These are phyloP conservation scores for Crocallis elinguaria DNA, from an alignment of 2,888 invertebrate species.

Conservation along the genomic window DNA sequence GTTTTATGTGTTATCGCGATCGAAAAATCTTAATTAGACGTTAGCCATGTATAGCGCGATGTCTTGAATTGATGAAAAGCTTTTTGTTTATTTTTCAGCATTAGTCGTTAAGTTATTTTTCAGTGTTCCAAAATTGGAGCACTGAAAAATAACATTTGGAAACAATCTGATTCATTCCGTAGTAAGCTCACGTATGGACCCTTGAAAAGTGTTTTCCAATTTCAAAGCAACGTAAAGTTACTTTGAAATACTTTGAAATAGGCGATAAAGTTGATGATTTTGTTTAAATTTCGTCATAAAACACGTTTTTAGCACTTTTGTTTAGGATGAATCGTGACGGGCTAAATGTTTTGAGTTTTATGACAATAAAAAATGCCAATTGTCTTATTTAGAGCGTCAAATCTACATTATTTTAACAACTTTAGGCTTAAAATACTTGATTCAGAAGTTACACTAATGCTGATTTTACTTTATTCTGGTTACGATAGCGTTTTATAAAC, in stretches of 20 bases:
- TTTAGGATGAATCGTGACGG: slow-evolving; percentile 8
- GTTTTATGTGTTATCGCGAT: slow-evolving; percentile 17
- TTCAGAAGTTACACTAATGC: too few relatives aligned
- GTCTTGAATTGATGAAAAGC: neutral
- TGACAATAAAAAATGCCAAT: slow-evolving; percentile 2
- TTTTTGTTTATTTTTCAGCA: neutral
- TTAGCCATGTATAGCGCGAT: slow-evolving; percentile 8
- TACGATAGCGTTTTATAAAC: too few relatives aligned
- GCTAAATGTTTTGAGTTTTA: slow-evolving; percentile 4
- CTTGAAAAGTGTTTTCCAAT: slow-evolving; percentile 9
- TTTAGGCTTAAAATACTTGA: neutral
- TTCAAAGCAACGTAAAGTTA: neutral
- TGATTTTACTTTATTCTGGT: too few relatives aligned
- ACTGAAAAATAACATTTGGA: too few relatives aligned
- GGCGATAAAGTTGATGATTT: neutral
- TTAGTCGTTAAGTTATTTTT: neutral
- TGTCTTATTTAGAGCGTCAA: neutral
- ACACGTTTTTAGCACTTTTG: slow-evolving; percentile 1
- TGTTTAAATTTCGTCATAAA: neutral
- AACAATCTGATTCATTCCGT: too few relatives aligned
- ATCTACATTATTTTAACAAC: neutral
- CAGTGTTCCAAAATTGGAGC: slow-evolving; percentile 8
- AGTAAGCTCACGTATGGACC: slow-evolving; percentile 12
- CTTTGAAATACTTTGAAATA: slow-evolving; percentile 1
- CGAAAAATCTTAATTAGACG: slow-evolving; percentile 31